phyloP scores from a whole-genome alignment of 2,888 invertebrate species.

The Neocrepidodera transversa region DNA sequence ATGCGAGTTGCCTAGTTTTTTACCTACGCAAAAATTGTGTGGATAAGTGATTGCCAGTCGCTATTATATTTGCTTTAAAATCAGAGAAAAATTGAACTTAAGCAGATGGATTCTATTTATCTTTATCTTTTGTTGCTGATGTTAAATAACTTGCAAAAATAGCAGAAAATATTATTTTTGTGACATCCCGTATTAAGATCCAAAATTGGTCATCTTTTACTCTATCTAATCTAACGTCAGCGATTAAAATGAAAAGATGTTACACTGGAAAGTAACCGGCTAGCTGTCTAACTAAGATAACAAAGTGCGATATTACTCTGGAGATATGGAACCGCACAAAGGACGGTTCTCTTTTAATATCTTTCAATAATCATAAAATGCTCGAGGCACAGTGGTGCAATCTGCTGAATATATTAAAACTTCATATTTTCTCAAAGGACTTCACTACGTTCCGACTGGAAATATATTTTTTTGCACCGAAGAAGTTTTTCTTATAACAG shows the following conservation, averaged over 20 bases:
- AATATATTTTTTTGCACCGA: constrained; percentile 22
- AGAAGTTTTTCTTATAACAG: constrained; percentile 28
- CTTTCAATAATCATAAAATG: constrained; percentile 32
- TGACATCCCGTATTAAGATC: too few relatives aligned
- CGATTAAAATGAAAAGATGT: neutral
- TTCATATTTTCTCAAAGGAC: constrained; percentile 31
- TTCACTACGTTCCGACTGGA: constrained; percentile 19
- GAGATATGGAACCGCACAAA: constrained; percentile 18
- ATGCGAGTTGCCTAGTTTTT: too few relatives aligned
- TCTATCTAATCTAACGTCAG: too few relatives aligned
- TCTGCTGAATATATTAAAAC: constrained; percentile 35
- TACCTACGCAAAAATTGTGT: too few relatives aligned
- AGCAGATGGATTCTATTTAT: too few relatives aligned
- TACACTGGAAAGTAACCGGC: constrained; percentile 4
- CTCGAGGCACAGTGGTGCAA: constrained; percentile 21
- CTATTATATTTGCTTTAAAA: too few relatives aligned
- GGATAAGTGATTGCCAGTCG: too few relatives aligned
- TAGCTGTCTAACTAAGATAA: constrained; percentile 13
- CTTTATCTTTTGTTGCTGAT: too few relatives aligned
- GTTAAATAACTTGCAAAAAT: too few relatives aligned
- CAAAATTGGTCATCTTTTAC: too few relatives aligned
- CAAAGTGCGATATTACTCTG: constrained; percentile 18
- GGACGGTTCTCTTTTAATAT: constrained; percentile 18
- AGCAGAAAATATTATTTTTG: too few relatives aligned
- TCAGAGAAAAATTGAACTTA: too few relatives aligned